Conservation (phyloP, 1,140 invertebrate species). For the Stegodyphus mimosarum region DNA sequence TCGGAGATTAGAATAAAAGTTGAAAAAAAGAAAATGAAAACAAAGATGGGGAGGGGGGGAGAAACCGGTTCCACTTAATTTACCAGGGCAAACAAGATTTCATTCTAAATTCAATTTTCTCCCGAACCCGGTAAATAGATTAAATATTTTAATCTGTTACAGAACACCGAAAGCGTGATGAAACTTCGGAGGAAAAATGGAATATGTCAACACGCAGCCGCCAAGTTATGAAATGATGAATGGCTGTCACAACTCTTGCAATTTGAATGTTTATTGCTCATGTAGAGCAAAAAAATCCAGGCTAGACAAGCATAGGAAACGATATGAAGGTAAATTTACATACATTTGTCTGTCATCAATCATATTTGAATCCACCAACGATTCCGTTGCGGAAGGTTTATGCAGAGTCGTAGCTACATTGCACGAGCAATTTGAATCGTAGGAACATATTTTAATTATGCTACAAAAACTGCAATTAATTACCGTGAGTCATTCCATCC, state of each 20-base stretch:
- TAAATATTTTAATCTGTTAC: conserved; percentile 61
- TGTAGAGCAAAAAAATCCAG: not conserved
- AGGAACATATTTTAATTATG: too few relatives aligned
- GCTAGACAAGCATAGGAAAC: too few relatives aligned
- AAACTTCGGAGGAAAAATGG: conserved; percentile 11
- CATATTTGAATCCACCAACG: too few relatives aligned
- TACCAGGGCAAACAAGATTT: conserved; percentile 58
- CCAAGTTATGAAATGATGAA: conserved; percentile 16
- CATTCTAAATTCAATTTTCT: conserved; percentile 61
- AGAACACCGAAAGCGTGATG: conserved; percentile 37
- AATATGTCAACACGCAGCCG: not conserved
- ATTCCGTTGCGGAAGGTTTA: too few relatives aligned
- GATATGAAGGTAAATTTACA: too few relatives aligned
- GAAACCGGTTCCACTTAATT: conserved; percentile 55
- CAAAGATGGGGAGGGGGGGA: not conserved
- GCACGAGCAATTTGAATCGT: too few relatives aligned
- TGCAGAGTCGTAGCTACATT: too few relatives aligned
- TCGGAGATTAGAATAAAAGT: conserved; percentile 49
- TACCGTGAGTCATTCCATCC: too few relatives aligned
- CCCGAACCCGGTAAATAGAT: conserved; percentile 55
- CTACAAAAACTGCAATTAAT: too few relatives aligned
- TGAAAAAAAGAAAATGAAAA: not conserved
- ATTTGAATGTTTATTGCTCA: conserved; percentile 53
- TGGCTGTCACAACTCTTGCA: not conserved
- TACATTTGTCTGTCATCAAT: too few relatives aligned